Base-by-base conservation (phyloP, 2,797 vertebrate genomes). In the Pempheris klunzingeri region DNA sequence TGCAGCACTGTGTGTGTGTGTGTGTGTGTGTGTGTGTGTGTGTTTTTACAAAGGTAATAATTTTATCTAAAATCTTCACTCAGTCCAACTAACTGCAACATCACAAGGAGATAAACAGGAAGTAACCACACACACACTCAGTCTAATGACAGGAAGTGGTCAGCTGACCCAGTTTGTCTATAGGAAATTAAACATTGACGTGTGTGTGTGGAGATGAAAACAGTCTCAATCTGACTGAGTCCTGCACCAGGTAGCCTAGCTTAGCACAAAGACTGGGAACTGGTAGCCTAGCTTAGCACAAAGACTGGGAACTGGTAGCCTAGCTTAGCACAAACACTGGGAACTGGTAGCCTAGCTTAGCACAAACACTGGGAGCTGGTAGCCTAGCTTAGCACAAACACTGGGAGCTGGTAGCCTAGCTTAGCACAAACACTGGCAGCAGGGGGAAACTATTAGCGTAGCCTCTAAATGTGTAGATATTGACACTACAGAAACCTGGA, bases 71-170 rank as follows among this genome's bases (percentile, higher is more conserved):
- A 36, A 46, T 57, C 41, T 44, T 41, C 20, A n/a, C 5, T 60
- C 11, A 36, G n/a, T 54, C 22, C 13, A 34, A 43, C n/a, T 60
- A 2, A 64, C 46, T 46, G 20, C 24, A 10, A 20, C 57, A 55
- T 63, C 17, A 34, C 15, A 67, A 22, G 4, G 2, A 77, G 57
- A 81, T 74, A 83, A 85, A 83, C 81, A 81, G 81, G 79, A 85
- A 85, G 61, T 41, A 17, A 63, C 53, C 53, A 71, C 78, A 78
- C 62, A 58, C 58, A 58, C 47, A 8, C 52, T n/a, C n/a, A 1
- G 22, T 24, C 58, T 84, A 85, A 89, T 85, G 78, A 81, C 77
- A 81, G 86, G 81, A 88, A 82, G 55, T 67, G 49, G 55, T 72
- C 43, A 53, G 20, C 26, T 75, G 71, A 80, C 63, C 67, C 63